Evolutionary conservation across 2,797 vertebrate species (phyloP).

Genomic region (Enteromius paludinosus): DNA sequence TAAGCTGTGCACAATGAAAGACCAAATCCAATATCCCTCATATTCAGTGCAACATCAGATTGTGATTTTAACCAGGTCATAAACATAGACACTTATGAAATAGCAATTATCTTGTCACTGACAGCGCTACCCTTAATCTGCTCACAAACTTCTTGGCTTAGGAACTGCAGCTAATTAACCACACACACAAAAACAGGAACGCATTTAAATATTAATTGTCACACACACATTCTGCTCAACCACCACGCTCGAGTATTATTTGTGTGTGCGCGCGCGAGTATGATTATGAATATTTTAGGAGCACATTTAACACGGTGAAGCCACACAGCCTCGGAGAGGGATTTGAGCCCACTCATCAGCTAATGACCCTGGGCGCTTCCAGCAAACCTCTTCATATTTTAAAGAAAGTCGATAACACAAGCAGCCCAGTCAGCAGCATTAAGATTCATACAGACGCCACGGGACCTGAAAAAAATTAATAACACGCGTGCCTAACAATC

Average conservation of each 20-base stretch:
- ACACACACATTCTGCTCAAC: conserved; percentile 50
- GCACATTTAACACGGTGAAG: conserved; percentile 85
- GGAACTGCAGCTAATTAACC: conserved; percentile 85
- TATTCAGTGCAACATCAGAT: conserved; percentile 41
- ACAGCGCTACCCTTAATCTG: conserved; percentile 80
- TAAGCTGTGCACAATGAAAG: neutral
- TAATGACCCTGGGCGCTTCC: conserved; percentile 86
- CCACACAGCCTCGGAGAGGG: conserved; percentile 76
- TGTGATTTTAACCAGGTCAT: conserved; percentile 55
- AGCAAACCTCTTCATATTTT: conserved; percentile 87
- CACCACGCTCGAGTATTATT: conserved; percentile 69
- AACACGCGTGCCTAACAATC: conserved; percentile 87
- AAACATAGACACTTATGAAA: conserved; percentile 56
- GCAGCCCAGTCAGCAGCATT: conserved; percentile 85
- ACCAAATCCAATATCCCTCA: conserved; percentile 1
- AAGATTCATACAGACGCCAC: conserved; percentile 83
- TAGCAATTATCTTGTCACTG: conserved; percentile 71
- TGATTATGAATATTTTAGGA: conserved; percentile 89
- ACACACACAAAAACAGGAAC: conserved; percentile 82
- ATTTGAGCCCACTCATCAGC: conserved; percentile 84
- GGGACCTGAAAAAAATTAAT: conserved; percentile 84
- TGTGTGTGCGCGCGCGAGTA: conserved; percentile 68
- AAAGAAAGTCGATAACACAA: conserved; percentile 85
- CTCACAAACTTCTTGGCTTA: conserved; percentile 81
- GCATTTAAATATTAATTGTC: conserved; percentile 85